Percentiles rank a stretch among this genome's conserved stretches.
Conservation (phyloP, 64 coral and sea anemone genomes). For the Pocillopora verrucosa region DNA sequence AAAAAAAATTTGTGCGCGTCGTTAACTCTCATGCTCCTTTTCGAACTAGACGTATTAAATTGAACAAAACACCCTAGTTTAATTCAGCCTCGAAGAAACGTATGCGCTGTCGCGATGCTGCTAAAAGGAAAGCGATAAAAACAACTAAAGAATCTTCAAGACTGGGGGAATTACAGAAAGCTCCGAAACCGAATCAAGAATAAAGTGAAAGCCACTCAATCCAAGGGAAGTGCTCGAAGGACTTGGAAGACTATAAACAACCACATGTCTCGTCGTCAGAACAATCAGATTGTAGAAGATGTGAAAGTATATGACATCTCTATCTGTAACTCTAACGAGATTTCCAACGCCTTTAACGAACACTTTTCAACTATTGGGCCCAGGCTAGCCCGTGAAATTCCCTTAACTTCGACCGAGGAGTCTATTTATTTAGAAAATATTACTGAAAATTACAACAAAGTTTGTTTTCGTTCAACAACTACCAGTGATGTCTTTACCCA, state of each 20-base stretch:
- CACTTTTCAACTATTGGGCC: constrained; percentile 41
- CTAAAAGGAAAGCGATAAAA: too few species aligned
- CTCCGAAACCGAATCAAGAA: too few species aligned
- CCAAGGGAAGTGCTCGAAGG: neutral
- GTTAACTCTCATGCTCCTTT: too few species aligned
- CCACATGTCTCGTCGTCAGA: neutral
- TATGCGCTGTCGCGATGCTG: too few species aligned
- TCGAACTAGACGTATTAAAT: too few species aligned
- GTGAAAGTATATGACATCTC: constrained; percentile 13
- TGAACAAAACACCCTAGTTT: too few species aligned
- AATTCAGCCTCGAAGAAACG: too few species aligned
- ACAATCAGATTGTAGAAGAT: neutral
- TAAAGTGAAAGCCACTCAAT: neutral
- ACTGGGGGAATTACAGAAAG: too few species aligned
- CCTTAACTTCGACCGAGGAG: neutral
- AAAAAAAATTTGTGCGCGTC: too few species aligned
- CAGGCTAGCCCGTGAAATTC: constrained; percentile 27
- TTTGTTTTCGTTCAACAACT: constrained; percentile 1
- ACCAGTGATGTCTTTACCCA: neutral
- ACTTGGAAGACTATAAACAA: neutral
- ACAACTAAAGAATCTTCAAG: too few species aligned
- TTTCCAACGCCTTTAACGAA: constrained; percentile 13
- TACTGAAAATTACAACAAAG: neutral
- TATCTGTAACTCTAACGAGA: constrained; percentile 6
- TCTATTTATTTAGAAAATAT: neutral